Evolutionary conservation across 2,797 vertebrate species (phyloP), one percentile per base, ranked within the genome.

Genomic region (Aeoliscus strigatus): DNA sequence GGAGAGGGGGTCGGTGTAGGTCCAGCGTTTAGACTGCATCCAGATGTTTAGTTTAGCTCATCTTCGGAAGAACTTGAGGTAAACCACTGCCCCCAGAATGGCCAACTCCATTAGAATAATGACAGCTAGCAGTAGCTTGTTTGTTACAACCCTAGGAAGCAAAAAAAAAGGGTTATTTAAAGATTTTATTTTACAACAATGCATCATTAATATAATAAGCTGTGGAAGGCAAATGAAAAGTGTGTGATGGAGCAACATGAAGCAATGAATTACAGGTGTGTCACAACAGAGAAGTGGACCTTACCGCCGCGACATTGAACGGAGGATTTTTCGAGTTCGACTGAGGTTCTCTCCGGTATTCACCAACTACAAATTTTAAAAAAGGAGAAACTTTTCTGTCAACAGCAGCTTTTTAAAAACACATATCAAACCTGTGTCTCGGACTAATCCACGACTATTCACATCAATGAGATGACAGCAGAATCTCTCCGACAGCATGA

Each of bases 301-400:
- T 90, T 75, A 99, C 96, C 91, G 88, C 24, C 93, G 87, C 9
- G 95, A 93, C 91, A 98, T 97, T 1, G 92, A 77, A 5, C 92
- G 92, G 0, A 98, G 87, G 51, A 99, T 88, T 76, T 94, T 98
- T 28, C 91, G 88, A 54, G 91, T 97, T 73, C 84, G 90, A 75
- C 92, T 93, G 51, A 98, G 87, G 74, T 98, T 98, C 73, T 98
- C 95, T 49, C 86, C 91, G 7, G 96, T 97, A 36, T 93, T 88
- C 48, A 90, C 88, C 84, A 98, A 33, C 96, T 99, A 51, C 41
- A 44, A 72, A 65, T n/a, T n/a, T n/a, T 37, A 36, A 56, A 17
- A 63, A n/a, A n/a, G n/a, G n/a, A n/a, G n/a, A n/a, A n/a, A n/a
- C n/a, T n/a, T n/a, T n/a, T n/a, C n/a, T n/a, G n/a, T n/a, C 1